Percentiles rank a stretch among this genome's conserved stretches.
These are phyloP conservation scores for Amblyopsis hoosieri DNA, from an alignment of 2,797 vertebrate species.

Conservation along the genomic window DNA sequence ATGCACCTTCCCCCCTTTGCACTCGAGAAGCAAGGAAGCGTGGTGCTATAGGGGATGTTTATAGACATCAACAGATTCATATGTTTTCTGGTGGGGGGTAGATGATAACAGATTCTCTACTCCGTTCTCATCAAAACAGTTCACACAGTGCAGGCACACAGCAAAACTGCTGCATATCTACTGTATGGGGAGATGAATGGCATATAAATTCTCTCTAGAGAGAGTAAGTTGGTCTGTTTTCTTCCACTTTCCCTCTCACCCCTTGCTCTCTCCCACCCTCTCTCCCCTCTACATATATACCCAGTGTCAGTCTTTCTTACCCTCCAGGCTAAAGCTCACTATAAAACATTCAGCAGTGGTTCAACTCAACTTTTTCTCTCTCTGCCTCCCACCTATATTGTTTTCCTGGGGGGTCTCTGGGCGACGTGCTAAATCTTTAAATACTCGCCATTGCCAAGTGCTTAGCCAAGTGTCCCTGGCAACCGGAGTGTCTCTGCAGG, in stretches of 20 bases:
- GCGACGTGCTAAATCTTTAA: conserved; percentile 66
- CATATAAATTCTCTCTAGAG: conserved; percentile 40
- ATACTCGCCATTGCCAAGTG: conserved; percentile 33
- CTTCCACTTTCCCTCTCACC: conserved; percentile 21
- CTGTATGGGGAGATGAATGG: conserved; percentile 35
- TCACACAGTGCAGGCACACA: conserved; percentile 23
- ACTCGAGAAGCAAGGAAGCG: conserved; percentile 15
- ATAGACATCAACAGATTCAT: conserved; percentile 30
- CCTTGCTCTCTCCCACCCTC: conserved; percentile 14
- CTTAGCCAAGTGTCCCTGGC: conserved; percentile 30
- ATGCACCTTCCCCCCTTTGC: conserved; percentile 2
- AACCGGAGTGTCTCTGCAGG: conserved; percentile 22
- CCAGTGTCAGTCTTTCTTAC: conserved; percentile 74
- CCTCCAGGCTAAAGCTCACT: conserved; percentile 63
- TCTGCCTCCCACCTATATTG: conserved; percentile 47
- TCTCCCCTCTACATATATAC: conserved; percentile 31
- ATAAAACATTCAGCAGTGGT: conserved; percentile 78
- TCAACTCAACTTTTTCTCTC: conserved; percentile 43
- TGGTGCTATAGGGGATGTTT: conserved; percentile 16
- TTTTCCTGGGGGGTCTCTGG: conserved; percentile 47
- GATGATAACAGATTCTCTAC: conserved; percentile 25
- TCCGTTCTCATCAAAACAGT: conserved; percentile 8
- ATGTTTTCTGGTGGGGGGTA: conserved; percentile 15
- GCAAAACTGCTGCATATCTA: conserved; percentile 29
- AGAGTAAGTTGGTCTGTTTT: background rate